Conservation (phyloP, 2,113 vertebrate species). For the Pteronura brasiliensis region DNA sequence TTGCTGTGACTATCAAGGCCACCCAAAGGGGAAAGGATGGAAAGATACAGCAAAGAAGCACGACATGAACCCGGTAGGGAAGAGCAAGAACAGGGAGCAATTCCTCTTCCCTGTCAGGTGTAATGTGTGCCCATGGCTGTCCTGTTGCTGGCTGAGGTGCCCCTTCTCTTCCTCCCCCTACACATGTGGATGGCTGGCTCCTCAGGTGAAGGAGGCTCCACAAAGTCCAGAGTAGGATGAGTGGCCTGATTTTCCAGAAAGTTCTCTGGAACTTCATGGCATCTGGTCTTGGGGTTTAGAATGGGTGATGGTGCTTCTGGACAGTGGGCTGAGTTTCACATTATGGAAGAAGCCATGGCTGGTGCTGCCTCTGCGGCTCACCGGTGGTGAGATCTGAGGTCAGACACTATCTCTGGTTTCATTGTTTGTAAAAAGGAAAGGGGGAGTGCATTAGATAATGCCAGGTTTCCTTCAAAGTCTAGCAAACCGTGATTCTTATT, state of each 20-base stretch:
- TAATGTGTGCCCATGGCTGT: accelerated
- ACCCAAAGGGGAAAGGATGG: neutral
- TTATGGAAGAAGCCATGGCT: neutral
- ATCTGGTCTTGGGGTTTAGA: neutral
- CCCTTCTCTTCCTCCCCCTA: neutral
- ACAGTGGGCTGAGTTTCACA: neutral
- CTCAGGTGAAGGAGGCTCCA: neutral
- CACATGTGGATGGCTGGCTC: neutral
- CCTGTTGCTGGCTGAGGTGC: neutral
- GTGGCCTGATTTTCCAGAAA: neutral
- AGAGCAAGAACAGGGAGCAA: neutral
- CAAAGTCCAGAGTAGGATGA: neutral
- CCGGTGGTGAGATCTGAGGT: neutral
- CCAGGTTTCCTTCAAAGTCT: neutral
- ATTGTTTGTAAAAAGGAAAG: neutral
- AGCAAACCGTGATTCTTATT: neutral
- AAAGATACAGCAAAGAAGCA: neutral
- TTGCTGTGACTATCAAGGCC: neutral
- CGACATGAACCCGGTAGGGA: too few species aligned
- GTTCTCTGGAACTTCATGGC: neutral
- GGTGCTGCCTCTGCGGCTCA: neutral
- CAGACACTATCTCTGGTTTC: neutral
- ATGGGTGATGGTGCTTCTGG: too few species aligned
- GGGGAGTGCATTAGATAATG: neutral
- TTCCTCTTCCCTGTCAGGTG: neutral